Percentiles rank a stretch among this genome's conserved stretches.
Evolutionary conservation across 2,888 invertebrate genomes (phyloP).

Genomic region (Tipula helvola): DNA sequence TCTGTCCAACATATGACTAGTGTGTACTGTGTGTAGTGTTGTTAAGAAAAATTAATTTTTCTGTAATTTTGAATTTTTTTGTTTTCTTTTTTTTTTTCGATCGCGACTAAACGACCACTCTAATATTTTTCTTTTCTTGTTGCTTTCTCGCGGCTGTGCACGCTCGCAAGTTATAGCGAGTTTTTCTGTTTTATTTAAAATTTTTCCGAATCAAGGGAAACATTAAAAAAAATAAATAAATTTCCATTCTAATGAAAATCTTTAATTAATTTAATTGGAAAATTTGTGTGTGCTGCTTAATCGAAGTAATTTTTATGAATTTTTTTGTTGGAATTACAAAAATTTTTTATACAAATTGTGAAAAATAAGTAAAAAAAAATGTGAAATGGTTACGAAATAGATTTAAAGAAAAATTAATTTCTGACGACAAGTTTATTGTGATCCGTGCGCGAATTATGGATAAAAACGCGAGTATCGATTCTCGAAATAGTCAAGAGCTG

Average conservation of each 20-base stretch:
- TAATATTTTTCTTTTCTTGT: neutral
- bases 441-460: neutral
- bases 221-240: neutral
- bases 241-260: neutral
- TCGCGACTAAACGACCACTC: neutral
- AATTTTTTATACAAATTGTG: neutral
- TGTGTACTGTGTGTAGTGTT: neutral
- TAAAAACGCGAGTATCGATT: neutral
- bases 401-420: neutral
- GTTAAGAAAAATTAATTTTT: neutral
- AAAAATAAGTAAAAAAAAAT: neutral
- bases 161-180: neutral
- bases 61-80: neutral
- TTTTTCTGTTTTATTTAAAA: neutral
- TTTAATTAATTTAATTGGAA: neutral
- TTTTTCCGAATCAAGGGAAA: neutral
- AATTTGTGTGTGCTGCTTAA: neutral
- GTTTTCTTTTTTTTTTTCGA: neutral
- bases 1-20: neutral
- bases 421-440: neutral
- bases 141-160: neutral
- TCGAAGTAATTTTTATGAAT: neutral
- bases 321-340: neutral
- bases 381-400: neutral
- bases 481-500: conserved; percentile 21